Base-by-base conservation (phyloP, 2,113 vertebrate genomes). In the Clarias gariepinus region DNA sequence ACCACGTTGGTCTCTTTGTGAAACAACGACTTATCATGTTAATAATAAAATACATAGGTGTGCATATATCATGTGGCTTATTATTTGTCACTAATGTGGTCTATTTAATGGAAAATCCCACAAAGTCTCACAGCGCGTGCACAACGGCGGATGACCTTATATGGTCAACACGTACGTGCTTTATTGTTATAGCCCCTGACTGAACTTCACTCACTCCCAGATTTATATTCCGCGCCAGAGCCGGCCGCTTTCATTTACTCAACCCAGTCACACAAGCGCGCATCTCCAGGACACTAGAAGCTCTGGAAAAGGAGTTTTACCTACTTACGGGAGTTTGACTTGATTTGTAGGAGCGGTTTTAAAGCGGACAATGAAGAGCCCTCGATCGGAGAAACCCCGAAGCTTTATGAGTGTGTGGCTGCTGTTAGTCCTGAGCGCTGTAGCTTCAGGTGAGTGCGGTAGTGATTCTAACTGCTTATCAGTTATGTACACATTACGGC, bases 381-480 rank as follows among this genome's bases (percentile, higher is more conserved):
- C 52, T 18, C n/a, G 77, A 53, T 7, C 18, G 60, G 60, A 9
- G 19, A 23, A 36, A 74, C 28, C 12, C 47, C 11, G 23, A 63
- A 18, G 30, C 53, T 81, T 11, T 64, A 64, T n/a, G 6, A 60
- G 60, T n/a, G n/a, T 66, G 11, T 81, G 2, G 16, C 11, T 52
- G 71, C 19, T 86, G 4, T 55, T 90, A 0, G 10, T 2, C 3
- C 19, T 81, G 57, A 73, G n/a, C 6, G 36, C 28, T 36, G 23
- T 18, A 0, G 89, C 52, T 63, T 55, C 91, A 91, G 94, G 94
- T 94, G 88, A 91, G 93, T 84, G 19, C 73, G 4, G 47, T 8
- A 47, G 47, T 47, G 2, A 1, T 21, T 33, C 15, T 53, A 71
- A 28, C n/a, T 81, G n/a, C 12, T 15, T 15, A 13, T 16, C 15